Percentiles rank a stretch among this genome's conserved stretches.
phyloP scores from a whole-genome alignment of 2,113 vertebrate genomes.

The Anoplopoma fimbria region DNA sequence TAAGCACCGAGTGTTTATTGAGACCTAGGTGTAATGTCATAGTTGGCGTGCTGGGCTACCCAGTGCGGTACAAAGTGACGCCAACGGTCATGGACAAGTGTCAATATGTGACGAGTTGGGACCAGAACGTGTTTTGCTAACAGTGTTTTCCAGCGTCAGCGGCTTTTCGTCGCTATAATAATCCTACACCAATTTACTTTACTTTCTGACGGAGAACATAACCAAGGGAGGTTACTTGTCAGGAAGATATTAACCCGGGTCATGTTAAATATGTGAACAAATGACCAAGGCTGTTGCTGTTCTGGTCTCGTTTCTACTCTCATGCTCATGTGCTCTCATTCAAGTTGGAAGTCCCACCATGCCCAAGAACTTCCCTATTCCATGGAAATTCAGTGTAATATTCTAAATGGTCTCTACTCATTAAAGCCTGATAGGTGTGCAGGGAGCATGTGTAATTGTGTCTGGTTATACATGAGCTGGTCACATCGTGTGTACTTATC shows the following conservation, averaged over 20 bases:
- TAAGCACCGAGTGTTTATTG: too few relatives aligned
- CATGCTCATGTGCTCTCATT: background rate
- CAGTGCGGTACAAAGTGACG: too few relatives aligned
- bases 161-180: background rate
- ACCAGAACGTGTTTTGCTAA: too few relatives aligned
- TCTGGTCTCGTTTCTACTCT: background rate
- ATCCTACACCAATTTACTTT: background rate
- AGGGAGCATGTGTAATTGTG: background rate
- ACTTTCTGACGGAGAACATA: background rate
- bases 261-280: background rate
- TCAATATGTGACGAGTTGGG: too few relatives aligned
- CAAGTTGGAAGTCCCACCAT: background rate
- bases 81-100: too few relatives aligned
- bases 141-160: too few relatives aligned
- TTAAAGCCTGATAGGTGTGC: background rate
- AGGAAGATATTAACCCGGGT: background rate
- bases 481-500: background rate
- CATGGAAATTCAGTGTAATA: background rate
- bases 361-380: background rate
- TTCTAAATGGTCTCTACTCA: background rate
- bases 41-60: too few relatives aligned
- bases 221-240: background rate
- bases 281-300: background rate
- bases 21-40: too few relatives aligned
- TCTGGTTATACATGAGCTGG: background rate